These are phyloP conservation scores for Bambusicola thoracicus DNA, from an alignment of 2,113 vertebrate genomes.

Conservation along the genomic window DNA sequence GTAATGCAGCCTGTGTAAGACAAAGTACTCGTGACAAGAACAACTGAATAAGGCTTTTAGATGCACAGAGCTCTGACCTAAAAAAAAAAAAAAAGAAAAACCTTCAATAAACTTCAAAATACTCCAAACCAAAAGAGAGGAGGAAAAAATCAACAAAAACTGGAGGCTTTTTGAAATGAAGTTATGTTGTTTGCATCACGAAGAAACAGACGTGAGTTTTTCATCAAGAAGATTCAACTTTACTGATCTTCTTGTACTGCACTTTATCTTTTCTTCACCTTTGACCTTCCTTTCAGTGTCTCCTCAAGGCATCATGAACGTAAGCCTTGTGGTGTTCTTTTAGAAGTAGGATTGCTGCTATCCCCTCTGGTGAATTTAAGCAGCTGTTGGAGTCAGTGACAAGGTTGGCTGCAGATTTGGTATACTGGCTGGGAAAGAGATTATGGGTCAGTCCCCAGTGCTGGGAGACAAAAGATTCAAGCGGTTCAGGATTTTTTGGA, in stretches of 20 bases:
- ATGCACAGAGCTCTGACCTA: conserved; percentile 86
- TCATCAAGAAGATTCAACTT: conserved; percentile 84
- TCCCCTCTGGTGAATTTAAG: conserved; percentile 90
- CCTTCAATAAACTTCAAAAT: conserved; percentile 75
- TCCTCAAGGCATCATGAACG: conserved; percentile 87
- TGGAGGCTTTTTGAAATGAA: conserved; percentile 85
- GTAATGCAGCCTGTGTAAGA: conserved; percentile 93
- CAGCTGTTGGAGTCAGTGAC: conserved; percentile 88
- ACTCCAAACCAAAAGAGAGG: conserved; percentile 64
- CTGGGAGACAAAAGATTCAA: conserved; percentile 88
- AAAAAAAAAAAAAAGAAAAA: conserved; percentile 71
- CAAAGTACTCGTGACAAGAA: conserved; percentile 98
- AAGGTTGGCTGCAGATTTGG: conserved; percentile 91
- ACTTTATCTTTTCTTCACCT: conserved; percentile 97
- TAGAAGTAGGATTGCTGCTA: conserved; percentile 89
- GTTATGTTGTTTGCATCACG: conserved; percentile 76
- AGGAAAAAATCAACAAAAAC: conserved; percentile 72
- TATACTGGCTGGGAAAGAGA: conserved; percentile 95
- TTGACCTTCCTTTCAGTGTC: conserved; percentile 91
- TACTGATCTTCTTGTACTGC: conserved; percentile 96
- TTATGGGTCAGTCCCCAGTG: conserved; percentile 88
- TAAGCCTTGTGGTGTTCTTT: conserved; percentile 93
- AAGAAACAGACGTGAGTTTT: conserved; percentile 81
- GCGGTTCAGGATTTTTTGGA: conserved; percentile 88
- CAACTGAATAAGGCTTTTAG: conserved; percentile 94